phyloP scores from a whole-genome alignment of 2,113 vertebrate species.

The Nicator chloris region DNA sequence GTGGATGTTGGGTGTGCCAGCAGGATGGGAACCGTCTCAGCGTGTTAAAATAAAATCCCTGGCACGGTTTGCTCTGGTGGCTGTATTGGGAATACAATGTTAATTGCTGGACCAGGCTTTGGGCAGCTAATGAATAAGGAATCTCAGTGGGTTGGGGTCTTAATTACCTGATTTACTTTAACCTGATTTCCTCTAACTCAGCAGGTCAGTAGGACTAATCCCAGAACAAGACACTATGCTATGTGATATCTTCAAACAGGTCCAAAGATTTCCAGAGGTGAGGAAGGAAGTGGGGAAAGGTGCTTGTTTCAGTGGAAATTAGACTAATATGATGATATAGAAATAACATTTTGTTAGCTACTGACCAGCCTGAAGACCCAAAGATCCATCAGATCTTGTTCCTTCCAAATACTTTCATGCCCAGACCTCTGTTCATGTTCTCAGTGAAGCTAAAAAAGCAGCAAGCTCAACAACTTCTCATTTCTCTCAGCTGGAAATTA shows the following conservation, averaged over 20 bases:
- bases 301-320: background rate
- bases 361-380: background rate
- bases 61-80: background rate
- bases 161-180: slow-evolving; percentile 58
- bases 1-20: background rate
- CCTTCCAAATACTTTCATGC: background rate
- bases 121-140: slow-evolving; percentile 52
- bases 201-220: slow-evolving; percentile 27
- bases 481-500: background rate
- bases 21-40: background rate
- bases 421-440: background rate
- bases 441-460: background rate
- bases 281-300: background rate
- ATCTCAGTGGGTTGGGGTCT: background rate
- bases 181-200: slow-evolving; percentile 39
- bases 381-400: background rate
- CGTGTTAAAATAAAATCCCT: background rate
- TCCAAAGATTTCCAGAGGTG: background rate
- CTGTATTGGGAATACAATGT: background rate
- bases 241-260: background rate
- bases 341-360: background rate
- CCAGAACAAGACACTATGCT: background rate
- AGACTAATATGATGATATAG: background rate
- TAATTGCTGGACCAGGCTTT: slow-evolving; percentile 39
- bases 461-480: background rate